Base-by-base conservation (phyloP, 1,140 invertebrate genomes). In the Caerostris darwini region DNA sequence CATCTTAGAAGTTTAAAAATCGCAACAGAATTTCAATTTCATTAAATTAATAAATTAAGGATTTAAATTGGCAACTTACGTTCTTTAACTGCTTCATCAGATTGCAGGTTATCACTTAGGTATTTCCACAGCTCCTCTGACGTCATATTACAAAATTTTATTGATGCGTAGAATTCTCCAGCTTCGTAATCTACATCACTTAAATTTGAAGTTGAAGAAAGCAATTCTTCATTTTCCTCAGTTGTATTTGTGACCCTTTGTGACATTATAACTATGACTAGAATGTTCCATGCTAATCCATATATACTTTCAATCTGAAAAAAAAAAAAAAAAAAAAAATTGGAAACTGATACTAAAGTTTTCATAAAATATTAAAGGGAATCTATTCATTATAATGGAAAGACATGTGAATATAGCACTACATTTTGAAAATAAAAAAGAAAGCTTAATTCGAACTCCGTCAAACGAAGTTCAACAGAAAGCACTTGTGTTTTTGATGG, bases 231-330 rank as follows among this genome's bases (percentile, higher is more conserved):
- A 50, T 57, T n/a, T 12, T 87, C 83, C 14, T 85, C 85, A 0
- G 86, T 88, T 81, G 67, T 34, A 50, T 94, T 88, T 56, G 58
- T 54, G 54, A 34, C 54, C 19, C 58, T 64, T 5, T 88, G 71
- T 12, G 92, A 88, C 85, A 88, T 94, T 5, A 94, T 19, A 50
- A 94, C 92, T 53, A 94, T 94, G 92, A 94, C 92, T 94, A 94
- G 92, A 94, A 94, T 94, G 69, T 94, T 94, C 92, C 92, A 94
- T 81, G 92, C 59, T 17, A 94, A 34, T 3, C 92, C 92, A n/a
- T 71, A 69, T 86, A 94, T 94, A n/a, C 92, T 94, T 71, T 94
- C 92, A 34, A 94, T 50, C 92, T 94, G 69, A 61, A 94, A 64
- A 17, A 88, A 56, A 90, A 8, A 7, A 90, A 81, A 81, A 6